Conservation (phyloP, 2,888 invertebrate species). For the Meghimatium bilineatum region DNA sequence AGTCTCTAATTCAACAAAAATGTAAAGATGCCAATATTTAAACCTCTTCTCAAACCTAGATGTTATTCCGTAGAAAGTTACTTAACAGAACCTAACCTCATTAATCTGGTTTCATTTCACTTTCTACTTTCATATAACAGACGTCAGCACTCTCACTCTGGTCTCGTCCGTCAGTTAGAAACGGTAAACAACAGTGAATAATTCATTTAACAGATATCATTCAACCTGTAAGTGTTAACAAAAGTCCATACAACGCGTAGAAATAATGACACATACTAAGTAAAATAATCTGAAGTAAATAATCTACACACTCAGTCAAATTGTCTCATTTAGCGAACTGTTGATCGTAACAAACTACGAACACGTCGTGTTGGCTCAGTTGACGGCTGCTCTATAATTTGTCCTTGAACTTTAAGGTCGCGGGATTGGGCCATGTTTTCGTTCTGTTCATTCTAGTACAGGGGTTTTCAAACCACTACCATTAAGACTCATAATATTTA, state of each 20-base stretch:
- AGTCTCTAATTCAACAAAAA: too few relatives aligned
- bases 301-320: constrained; percentile 6
- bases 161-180: not conserved
- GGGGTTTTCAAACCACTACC: too few relatives aligned
- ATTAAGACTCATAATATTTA: too few relatives aligned
- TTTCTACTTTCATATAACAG: not conserved
- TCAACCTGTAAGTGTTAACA: constrained; percentile 9
- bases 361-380: constrained; percentile 33
- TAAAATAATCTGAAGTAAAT: not conserved
- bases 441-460: not conserved
- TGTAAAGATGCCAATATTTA: too few relatives aligned
- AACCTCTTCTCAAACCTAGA: too few relatives aligned
- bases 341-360: constrained; percentile 1
- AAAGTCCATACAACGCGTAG: not conserved
- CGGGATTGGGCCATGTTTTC: constrained; percentile 27
- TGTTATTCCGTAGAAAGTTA: too few relatives aligned
- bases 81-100: not conserved
- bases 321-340: too few relatives aligned
- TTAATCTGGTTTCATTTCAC: constrained; percentile 7
- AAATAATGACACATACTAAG: not conserved
- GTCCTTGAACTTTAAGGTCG: constrained; percentile 46
- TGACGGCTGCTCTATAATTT: constrained; percentile 24
- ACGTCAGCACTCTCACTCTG: not conserved
- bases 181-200: not conserved
- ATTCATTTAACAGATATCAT: not conserved